Percentiles rank a stretch among this genome's conserved stretches.
phyloP scores from a whole-genome alignment of 2,113 vertebrate species.

The Thryonomys swinderianus region DNA sequence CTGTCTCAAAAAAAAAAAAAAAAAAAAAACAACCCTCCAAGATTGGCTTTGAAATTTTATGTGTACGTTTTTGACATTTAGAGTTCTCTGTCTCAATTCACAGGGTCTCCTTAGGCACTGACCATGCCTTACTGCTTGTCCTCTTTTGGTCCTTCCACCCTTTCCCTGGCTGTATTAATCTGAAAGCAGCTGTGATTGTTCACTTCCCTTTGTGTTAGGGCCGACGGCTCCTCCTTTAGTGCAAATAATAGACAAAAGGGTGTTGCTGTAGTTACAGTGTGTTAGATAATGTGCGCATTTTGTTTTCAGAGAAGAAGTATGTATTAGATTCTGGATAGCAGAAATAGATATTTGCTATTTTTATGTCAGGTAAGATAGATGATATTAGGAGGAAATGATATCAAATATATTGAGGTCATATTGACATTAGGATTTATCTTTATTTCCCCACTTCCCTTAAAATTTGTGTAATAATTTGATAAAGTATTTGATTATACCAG shows the following conservation, averaged over 20 bases:
- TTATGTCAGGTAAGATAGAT: neutral
- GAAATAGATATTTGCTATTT: slow-evolving; percentile 22
- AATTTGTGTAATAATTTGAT: slow-evolving; percentile 28
- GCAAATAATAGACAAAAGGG: slow-evolving; percentile 53
- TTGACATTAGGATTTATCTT: slow-evolving; percentile 53
- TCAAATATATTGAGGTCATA: slow-evolving; percentile 22
- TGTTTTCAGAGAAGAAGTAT: slow-evolving; percentile 55
- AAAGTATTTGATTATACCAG: slow-evolving; percentile 27
- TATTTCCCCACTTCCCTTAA: slow-evolving; percentile 12
- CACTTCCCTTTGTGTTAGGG: slow-evolving; percentile 28
- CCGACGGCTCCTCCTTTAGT: slow-evolving; percentile 60
- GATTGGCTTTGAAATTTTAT: neutral
- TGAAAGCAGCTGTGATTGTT: slow-evolving; percentile 16
- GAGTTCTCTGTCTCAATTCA: neutral
- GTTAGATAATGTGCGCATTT: slow-evolving; percentile 42
- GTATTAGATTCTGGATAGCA: neutral
- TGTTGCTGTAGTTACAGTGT: neutral
- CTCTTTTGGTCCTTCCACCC: neutral
- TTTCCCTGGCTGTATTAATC: slow-evolving; percentile 9
- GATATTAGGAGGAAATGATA: neutral
- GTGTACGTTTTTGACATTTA: neutral
- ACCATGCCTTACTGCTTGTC: neutral
- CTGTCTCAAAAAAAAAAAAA: no score
- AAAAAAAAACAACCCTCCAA: no score
- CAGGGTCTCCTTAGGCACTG: neutral